Evolutionary conservation across 2,797 vertebrate species (phyloP).

Genomic region (Enteromius argenteus): DNA sequence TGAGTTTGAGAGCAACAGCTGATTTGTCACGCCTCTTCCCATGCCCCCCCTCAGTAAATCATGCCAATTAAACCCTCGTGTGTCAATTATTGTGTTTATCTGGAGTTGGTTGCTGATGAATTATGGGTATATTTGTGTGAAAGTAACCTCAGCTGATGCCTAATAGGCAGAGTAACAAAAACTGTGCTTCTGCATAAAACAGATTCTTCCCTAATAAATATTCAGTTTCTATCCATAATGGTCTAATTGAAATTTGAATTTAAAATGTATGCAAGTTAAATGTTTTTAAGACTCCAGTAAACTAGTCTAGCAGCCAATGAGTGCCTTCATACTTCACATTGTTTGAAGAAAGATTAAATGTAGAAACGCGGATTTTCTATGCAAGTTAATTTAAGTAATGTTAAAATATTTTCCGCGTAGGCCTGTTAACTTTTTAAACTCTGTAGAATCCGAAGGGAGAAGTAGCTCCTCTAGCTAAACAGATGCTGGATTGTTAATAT

Average conservation of each 20-base stretch:
- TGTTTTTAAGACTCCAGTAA: not conserved
- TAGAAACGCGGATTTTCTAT: conserved; percentile 1
- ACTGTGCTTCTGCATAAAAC: not conserved
- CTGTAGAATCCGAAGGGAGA: conserved; percentile 19
- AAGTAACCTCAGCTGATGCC: conserved; percentile 21
- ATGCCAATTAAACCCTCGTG: conserved; percentile 77
- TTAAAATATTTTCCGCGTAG: not conserved
- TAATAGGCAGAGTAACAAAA: not conserved
- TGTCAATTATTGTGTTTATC: conserved; percentile 60
- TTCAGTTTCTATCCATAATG: not conserved
- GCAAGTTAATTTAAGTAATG: not conserved
- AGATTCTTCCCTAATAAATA: not conserved
- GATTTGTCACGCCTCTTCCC: conserved; percentile 71
- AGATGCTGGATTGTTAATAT: conserved; percentile 35
- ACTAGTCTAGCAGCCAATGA: not conserved
- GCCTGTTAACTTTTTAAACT: conserved; percentile 16
- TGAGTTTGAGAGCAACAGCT: conserved; percentile 75
- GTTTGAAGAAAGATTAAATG: not conserved
- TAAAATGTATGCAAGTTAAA: not conserved
- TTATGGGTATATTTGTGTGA: conserved; percentile 41
- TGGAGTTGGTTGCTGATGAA: conserved; percentile 47
- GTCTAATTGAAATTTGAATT: conserved; percentile 1
- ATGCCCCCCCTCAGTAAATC: conserved; percentile 78
- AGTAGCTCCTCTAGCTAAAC: conserved; percentile 25
- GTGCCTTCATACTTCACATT: not conserved